Percentiles rank a stretch among this genome's conserved stretches.
Evolutionary conservation across 2,888 invertebrate species (phyloP).

Genomic region (Hypercompe scribonia): DNA sequence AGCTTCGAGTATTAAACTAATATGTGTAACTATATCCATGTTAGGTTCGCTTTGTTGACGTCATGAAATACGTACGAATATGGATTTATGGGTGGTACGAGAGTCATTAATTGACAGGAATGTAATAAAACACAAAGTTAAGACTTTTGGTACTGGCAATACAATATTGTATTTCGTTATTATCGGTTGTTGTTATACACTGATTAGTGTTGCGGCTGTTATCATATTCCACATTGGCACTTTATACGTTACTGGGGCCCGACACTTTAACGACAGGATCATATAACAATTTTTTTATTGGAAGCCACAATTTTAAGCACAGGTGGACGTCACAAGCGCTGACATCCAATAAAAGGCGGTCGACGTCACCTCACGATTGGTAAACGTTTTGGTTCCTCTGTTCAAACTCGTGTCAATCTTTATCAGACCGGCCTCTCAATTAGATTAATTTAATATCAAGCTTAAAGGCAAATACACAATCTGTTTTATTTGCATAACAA

Average conservation of each 20-base stretch:
- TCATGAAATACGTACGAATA: constrained; percentile 32
- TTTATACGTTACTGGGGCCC: constrained; percentile 12
- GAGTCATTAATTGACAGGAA: constrained; percentile 28
- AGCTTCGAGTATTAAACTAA: constrained; percentile 9
- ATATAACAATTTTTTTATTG: constrained; percentile 45
- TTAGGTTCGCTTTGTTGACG: constrained; percentile 44
- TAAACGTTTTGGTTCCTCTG: constrained; percentile 32
- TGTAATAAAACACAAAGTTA: constrained; percentile 11
- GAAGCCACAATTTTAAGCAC: constrained; percentile 37
- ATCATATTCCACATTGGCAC: background rate
- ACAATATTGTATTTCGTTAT: background rate
- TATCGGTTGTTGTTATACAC: background rate
- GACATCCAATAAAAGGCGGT: constrained; percentile 35
- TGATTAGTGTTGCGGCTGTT: background rate
- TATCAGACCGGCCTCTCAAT: constrained; percentile 57
- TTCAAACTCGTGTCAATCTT: constrained; percentile 62
- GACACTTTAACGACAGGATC: constrained; percentile 29
- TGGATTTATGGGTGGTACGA: constrained; percentile 36
- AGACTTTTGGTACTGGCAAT: no score
- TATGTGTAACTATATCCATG: constrained; percentile 32
- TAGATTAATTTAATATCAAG: constrained; percentile 55
- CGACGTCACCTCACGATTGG: constrained; percentile 30
- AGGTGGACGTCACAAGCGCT: constrained; percentile 11
- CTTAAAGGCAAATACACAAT: constrained; percentile 31
- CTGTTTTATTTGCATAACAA: constrained; percentile 4